Evolutionary conservation across 1,140 invertebrate species (phyloP).

Genomic region (Heliconius hewitsoni): DNA sequence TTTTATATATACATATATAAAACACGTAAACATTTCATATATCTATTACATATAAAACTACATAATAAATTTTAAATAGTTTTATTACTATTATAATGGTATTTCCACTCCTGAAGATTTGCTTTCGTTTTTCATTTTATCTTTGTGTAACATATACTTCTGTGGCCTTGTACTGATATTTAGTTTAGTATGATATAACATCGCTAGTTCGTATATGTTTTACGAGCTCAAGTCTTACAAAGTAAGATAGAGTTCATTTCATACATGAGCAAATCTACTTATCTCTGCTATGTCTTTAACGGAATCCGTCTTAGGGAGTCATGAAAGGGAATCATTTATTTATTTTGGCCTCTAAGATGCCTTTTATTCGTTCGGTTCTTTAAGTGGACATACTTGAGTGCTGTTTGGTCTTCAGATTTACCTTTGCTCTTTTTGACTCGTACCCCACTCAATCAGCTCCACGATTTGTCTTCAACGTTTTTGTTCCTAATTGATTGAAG

Average conservation of each 20-base stretch:
- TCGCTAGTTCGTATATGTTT: neutral
- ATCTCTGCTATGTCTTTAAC: constrained; percentile 35
- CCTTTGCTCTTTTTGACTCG: constrained; percentile 68
- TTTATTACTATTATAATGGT: no score
- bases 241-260: constrained; percentile 41
- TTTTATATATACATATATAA: no score
- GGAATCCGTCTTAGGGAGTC: constrained; percentile 33
- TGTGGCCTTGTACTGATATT: neutral
- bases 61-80: no score
- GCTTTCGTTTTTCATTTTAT: neutral
- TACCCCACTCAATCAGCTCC: constrained; percentile 66
- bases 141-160: neutral
- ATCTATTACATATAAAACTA: no score
- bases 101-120: no score
- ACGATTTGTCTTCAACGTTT: constrained; percentile 36
- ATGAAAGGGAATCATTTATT: constrained; percentile 67
- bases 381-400: constrained; percentile 76
- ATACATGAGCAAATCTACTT: constrained; percentile 37
- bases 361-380: constrained; percentile 64
- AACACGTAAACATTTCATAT: no score
- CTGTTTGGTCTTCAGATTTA: constrained; percentile 76
- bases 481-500: constrained; percentile 32
- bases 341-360: constrained; percentile 58
- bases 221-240: constrained; percentile 23
- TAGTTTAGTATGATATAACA: neutral